Base-by-base conservation (phyloP, 2,797 vertebrate genomes). In the Sebastes hopkinsi region DNA sequence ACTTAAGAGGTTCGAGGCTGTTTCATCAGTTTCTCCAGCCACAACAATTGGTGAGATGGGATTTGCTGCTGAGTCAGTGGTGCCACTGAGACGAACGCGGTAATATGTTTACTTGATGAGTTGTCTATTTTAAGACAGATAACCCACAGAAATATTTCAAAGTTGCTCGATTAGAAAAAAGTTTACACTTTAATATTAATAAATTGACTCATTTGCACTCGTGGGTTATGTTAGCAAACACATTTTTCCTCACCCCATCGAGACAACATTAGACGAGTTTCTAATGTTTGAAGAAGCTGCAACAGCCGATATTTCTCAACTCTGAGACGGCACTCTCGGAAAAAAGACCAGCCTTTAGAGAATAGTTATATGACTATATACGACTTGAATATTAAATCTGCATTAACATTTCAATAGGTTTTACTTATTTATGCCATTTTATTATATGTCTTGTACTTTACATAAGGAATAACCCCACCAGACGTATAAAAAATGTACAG, bases 21-120 rank as follows among this genome's bases (percentile, higher is more conserved):
- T 83, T 89, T 80, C 80, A 86, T 86, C 78, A 67, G 34, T 85
- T 89, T 87, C 69, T 89, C 67, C 81, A 83, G 86, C 58, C 81
- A 80, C 67, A 87, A 67, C 86, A 83, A 72, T 27, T 55, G 85
- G 65, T 82, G 76, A 67, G 62, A 55, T 79, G 84, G 88, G 81
- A 89, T 82, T 87, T 82, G 66, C 78, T 32, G 78, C 76, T 29
- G 79, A 82, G 81, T 71, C 76, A 74, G 80, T 54, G 74, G 70
- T 25, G 67, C 85, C 77, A 38, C 64, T 52, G 85, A 88, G 80
- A 87, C 84, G 81, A 82, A 72, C 72, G 61, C 7, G 4, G 42
- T 70, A 67, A 89, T 77, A 58, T 82, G 69, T 89, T 92, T 66
- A 62, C 75, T 88, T 85, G 74, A 89, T 85, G 81, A 86, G 65